phyloP scores from a whole-genome alignment of 2,888 invertebrate genomes.

The Schizaphis graminum region DNA sequence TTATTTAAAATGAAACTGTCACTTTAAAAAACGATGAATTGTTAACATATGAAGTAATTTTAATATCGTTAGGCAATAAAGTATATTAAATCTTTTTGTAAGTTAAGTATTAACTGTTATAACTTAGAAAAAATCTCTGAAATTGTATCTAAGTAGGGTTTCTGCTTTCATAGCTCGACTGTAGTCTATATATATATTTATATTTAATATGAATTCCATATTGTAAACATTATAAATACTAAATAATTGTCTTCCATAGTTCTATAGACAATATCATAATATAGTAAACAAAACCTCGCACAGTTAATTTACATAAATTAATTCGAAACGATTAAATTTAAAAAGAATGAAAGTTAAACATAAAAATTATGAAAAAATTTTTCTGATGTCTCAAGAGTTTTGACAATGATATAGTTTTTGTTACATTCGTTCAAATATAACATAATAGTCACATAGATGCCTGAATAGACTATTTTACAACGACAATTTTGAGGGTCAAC shows the following conservation, averaged over 20 bases:
- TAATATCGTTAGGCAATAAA: neutral
- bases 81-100: neutral
- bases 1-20: neutral
- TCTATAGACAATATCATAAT: neutral
- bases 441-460: neutral
- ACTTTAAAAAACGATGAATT: neutral
- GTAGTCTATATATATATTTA: neutral
- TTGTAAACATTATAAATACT: neutral
- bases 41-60: neutral
- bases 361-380: neutral
- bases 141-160: neutral
- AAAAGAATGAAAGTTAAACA: neutral
- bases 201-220: neutral
- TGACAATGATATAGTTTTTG: neutral
- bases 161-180: neutral
- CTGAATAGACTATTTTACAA: neutral
- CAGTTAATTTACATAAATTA: neutral
- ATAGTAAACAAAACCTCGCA: neutral
- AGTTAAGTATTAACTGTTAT: neutral
- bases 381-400: neutral
- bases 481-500: neutral
- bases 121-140: neutral
- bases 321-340: neutral
- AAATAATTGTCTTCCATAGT: neutral
- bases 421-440: neutral